Percentiles rank a stretch among this genome's conserved stretches.
These are phyloP conservation scores for Silurus meridionalis DNA, from an alignment of 2,113 vertebrate genomes.

Conservation along the genomic window DNA sequence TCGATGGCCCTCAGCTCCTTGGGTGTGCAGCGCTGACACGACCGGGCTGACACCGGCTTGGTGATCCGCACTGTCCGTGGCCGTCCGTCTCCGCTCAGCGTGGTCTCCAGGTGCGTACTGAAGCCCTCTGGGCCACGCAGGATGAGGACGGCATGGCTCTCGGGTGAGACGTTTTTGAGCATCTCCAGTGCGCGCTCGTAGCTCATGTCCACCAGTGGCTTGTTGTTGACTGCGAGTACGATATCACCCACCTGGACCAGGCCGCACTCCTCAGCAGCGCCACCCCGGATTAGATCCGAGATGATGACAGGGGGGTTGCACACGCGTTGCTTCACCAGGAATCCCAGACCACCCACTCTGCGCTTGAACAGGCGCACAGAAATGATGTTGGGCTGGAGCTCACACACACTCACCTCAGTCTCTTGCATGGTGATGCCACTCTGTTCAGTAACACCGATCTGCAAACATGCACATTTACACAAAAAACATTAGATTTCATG, in stretches of 20 bases:
- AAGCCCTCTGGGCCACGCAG: conserved; percentile 93
- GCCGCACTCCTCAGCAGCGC: conserved; percentile 92
- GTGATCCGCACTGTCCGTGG: conserved; percentile 90
- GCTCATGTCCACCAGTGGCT: conserved; percentile 88
- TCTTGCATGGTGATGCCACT: conserved; percentile 82
- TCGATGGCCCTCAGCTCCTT: conserved; percentile 78
- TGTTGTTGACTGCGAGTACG: conserved; percentile 90
- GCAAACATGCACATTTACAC: neutral
- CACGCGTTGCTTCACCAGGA: conserved; percentile 92
- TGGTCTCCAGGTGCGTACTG: conserved; percentile 96
- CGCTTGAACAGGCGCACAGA: conserved; percentile 95
- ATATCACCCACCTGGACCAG: conserved; percentile 96
- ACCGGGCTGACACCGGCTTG: conserved; percentile 74
- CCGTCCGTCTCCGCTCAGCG: conserved; percentile 85
- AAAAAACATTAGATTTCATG: neutral
- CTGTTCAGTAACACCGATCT: conserved; percentile 26
- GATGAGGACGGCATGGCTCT: conserved; percentile 93
- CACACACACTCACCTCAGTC: conserved; percentile 84
- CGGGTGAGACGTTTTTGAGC: conserved; percentile 85
- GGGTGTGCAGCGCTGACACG: conserved; percentile 77
- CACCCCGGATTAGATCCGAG: conserved; percentile 92
- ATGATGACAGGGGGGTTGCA: conserved; percentile 92
- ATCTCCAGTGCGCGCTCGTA: conserved; percentile 89
- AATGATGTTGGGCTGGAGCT: conserved; percentile 97
- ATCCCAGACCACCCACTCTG: conserved; percentile 92